Evolutionary conservation across 2,113 vertebrate genomes (phyloP).

Genomic region (Eudyptes chrysolophus): DNA sequence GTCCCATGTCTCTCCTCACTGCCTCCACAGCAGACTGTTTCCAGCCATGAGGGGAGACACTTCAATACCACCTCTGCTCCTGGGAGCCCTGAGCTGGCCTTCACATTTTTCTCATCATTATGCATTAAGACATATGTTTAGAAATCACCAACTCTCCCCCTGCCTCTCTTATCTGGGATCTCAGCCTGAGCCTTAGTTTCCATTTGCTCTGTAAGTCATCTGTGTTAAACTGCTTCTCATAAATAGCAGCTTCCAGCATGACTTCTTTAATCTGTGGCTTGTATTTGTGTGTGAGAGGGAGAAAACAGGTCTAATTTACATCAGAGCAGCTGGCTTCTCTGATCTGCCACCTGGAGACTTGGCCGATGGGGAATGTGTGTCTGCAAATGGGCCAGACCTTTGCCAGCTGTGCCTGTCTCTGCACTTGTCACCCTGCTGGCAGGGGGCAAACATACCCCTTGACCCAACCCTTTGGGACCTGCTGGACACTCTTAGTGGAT

Average conservation of each 20-base stretch:
- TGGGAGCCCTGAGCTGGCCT: background rate
- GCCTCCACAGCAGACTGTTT: background rate
- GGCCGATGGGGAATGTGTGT: background rate
- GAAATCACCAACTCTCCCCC: background rate
- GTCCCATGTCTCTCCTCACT: background rate
- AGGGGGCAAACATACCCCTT: rapidly evolving
- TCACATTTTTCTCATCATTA: background rate
- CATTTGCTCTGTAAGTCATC: background rate
- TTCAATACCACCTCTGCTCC: background rate
- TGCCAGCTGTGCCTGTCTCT: background rate
- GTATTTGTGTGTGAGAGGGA: background rate
- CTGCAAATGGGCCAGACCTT: background rate
- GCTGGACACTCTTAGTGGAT: background rate
- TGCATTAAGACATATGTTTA: background rate
- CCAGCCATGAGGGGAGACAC: background rate
- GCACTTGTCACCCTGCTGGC: background rate
- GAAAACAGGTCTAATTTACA: slow-evolving; percentile 1
- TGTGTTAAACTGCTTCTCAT: background rate
- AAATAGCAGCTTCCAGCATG: background rate
- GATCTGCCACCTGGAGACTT: background rate
- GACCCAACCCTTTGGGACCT: background rate
- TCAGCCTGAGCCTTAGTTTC: background rate
- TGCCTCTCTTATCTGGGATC: background rate
- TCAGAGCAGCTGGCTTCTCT: background rate
- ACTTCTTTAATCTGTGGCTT: background rate